phyloP scores from a whole-genome alignment of 2,113 vertebrate genomes.

The Parotia lawesii region DNA sequence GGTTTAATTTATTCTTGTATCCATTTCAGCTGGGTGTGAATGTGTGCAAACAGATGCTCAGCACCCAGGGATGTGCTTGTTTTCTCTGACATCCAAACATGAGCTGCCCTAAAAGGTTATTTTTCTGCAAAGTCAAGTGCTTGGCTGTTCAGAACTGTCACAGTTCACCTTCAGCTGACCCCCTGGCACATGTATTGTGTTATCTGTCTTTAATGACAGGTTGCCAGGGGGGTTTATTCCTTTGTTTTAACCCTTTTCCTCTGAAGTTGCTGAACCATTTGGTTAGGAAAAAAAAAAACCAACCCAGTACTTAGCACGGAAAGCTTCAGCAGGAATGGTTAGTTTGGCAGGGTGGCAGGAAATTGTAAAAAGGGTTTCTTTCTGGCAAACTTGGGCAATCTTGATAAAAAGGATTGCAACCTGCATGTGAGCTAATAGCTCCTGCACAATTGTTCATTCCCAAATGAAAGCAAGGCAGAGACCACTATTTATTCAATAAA shows the following conservation, averaged over 20 bases:
- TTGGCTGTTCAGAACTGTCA: background rate
- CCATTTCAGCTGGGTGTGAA: background rate
- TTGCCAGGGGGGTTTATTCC: background rate
- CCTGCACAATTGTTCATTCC: background rate
- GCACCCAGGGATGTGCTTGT: background rate
- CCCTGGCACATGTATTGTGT: slow-evolving; percentile 26
- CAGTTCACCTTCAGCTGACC: slow-evolving; percentile 47
- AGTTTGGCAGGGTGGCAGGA: background rate
- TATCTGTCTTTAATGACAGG: slow-evolving; percentile 38
- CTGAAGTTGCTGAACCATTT: slow-evolving; percentile 23
- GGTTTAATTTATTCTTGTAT: background rate
- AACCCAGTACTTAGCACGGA: background rate
- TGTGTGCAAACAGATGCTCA: background rate
- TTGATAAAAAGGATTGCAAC: slow-evolving; percentile 19
- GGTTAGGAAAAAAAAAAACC: background rate
- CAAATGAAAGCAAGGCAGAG: slow-evolving; percentile 17
- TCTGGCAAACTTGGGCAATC: background rate
- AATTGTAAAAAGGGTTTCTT: background rate
- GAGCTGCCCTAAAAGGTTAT: background rate
- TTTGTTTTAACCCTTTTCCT: slow-evolving; percentile 19
- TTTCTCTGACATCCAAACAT: background rate
- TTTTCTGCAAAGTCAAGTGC: slow-evolving; percentile 47
- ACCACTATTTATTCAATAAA: slow-evolving; percentile 37
- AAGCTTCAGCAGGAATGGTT: background rate
- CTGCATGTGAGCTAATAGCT: background rate